These are phyloP conservation scores for Drosophila sp. DNA, from an alignment of 1,140 invertebrate species.

Conservation along the genomic window DNA sequence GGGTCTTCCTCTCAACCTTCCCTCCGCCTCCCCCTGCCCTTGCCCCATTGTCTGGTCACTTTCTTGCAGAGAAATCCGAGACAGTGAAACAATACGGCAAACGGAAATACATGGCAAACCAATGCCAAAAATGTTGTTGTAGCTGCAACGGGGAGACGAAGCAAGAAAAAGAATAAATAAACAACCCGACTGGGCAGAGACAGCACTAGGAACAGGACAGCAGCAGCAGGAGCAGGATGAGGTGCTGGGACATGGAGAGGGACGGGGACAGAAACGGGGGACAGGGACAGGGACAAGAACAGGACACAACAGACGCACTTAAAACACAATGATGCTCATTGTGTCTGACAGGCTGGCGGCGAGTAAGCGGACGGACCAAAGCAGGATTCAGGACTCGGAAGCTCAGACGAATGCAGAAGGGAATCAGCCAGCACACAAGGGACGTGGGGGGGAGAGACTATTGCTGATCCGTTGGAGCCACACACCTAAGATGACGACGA, in stretches of 20 bases:
- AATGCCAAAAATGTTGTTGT: conserved; percentile 74
- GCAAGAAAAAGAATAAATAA: conserved; percentile 80
- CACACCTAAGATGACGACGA: conserved; percentile 71
- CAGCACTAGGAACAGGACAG: conserved; percentile 17
- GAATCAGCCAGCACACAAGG: not conserved
- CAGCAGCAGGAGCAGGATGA: not conserved
- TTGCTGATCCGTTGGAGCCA: conserved; percentile 62
- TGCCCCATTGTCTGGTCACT: conserved; percentile 45
- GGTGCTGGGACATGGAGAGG: not conserved
- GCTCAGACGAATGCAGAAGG: conserved; percentile 20
- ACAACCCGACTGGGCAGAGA: conserved; percentile 49
- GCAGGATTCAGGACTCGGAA: not conserved
- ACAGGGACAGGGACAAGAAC: conserved; percentile 13
- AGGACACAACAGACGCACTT: conserved; percentile 77
- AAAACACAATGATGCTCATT: conserved; percentile 83
- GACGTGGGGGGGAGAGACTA: not conserved
- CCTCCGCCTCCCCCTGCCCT: too few species aligned
- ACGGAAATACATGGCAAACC: conserved; percentile 73
- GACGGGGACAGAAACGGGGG: not conserved
- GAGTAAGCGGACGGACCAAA: conserved; percentile 24
- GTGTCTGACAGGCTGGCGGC: conserved; percentile 70
- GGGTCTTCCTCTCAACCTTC: too few species aligned
- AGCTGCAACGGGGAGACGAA: conserved; percentile 19
- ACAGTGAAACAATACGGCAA: conserved; percentile 51
- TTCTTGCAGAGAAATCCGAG: conserved; percentile 51